These are phyloP conservation scores for Peromyscus californicus DNA, from an alignment of 2,113 vertebrate genomes.

Conservation along the genomic window DNA sequence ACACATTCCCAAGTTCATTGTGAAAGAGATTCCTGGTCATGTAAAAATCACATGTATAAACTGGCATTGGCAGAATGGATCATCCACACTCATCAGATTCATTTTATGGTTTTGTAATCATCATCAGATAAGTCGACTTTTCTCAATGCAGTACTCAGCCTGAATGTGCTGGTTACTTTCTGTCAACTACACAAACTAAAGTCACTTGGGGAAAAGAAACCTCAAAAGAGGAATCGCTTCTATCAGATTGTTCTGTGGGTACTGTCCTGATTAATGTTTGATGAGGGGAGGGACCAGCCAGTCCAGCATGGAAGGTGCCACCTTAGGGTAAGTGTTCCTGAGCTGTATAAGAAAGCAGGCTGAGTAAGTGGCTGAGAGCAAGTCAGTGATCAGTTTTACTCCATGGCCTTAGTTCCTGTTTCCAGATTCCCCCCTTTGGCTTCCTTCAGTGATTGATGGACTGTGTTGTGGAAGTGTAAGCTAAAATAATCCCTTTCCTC, in stretches of 20 bases:
- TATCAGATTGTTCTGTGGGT: too few relatives aligned
- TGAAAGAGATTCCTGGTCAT: not conserved
- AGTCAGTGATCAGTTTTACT: not conserved
- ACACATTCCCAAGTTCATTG: not conserved
- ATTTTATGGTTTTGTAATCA: not conserved
- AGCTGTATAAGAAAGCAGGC: not conserved
- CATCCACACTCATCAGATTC: not conserved
- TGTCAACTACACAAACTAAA: not conserved
- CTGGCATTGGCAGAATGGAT: not conserved
- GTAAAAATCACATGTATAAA: not conserved
- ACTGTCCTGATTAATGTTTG: not conserved
- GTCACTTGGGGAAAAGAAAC: not conserved
- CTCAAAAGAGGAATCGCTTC: not conserved
- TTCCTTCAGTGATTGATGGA: not conserved
- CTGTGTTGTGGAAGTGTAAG: not conserved
- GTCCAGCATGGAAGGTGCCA: not conserved
- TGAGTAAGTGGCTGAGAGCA: not conserved
- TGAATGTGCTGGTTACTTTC: not conserved
- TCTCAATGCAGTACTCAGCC: not conserved
- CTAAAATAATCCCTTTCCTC: not conserved
- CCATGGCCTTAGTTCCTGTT: not conserved
- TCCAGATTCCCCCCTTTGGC: not conserved
- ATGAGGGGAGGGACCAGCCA: not conserved
- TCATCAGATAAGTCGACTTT: not conserved
- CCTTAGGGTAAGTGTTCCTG: not conserved